Conservation (phyloP, 2,797 vertebrate species). For the Valencia hispanica region DNA sequence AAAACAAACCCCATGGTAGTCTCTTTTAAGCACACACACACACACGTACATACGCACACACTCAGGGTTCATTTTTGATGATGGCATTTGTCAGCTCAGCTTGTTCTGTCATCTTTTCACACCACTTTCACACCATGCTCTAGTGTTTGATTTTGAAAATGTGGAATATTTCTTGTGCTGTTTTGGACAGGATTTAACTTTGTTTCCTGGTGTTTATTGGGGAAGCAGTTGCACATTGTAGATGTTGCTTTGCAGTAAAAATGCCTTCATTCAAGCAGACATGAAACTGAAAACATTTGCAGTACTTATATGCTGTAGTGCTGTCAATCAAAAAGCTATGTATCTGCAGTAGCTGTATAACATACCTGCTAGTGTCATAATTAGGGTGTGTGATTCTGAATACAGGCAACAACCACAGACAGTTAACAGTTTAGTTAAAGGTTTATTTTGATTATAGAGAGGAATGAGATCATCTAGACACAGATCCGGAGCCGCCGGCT, state of each 20-base stretch:
- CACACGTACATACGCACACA: not conserved
- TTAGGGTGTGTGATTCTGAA: too few species aligned
- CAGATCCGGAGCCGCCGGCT: too few species aligned
- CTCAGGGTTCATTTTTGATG: conserved; percentile 20
- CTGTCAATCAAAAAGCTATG: not conserved
- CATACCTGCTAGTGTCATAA: too few species aligned
- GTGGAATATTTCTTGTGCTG: conserved; percentile 1
- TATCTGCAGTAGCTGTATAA: not conserved
- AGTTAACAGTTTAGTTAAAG: too few species aligned
- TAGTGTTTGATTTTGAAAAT: not conserved
- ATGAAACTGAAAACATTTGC: not conserved
- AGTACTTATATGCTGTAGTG: not conserved
- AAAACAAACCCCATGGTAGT: conserved; percentile 28
- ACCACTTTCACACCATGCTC: not conserved
- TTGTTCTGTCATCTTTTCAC: conserved; percentile 25
- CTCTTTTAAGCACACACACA: conserved; percentile 3
- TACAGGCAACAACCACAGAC: too few species aligned
- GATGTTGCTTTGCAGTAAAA: not conserved
- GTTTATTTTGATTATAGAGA: too few species aligned
- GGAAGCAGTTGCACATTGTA: conserved; percentile 7
- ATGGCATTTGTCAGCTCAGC: conserved; percentile 31
- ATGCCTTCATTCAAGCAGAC: not conserved
- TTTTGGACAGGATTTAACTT: not conserved
- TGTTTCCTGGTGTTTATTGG: conserved; percentile 9
- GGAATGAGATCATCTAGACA: too few species aligned